Conservation (phyloP, 2,888 invertebrate species). For the Selenia dentaria region DNA sequence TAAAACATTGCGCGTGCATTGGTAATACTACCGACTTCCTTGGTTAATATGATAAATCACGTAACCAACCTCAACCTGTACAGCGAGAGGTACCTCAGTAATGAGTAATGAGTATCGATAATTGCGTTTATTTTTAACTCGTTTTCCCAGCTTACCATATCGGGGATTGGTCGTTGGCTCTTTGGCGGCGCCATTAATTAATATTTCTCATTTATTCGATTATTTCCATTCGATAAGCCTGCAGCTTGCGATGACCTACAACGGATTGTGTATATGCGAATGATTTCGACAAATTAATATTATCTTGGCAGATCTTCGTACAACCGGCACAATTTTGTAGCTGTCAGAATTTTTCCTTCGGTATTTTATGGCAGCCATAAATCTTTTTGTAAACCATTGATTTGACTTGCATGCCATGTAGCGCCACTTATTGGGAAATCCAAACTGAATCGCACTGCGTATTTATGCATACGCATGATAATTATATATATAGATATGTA, state of each 20-base stretch:
- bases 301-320: background rate
- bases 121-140: slow-evolving; percentile 18
- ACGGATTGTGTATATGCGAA: slow-evolving; percentile 8
- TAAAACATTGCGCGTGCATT: too few species aligned
- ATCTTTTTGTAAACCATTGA: background rate
- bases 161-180: background rate
- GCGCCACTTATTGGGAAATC: too few species aligned
- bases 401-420: too few species aligned
- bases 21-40: too few species aligned
- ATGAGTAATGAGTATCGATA: background rate
- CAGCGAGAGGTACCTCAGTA: background rate
- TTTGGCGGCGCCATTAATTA: background rate
- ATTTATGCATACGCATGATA: too few species aligned
- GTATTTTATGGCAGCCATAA: background rate
- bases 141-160: slow-evolving; percentile 21
- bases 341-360: background rate
- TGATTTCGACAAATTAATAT: slow-evolving; percentile 12
- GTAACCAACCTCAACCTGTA: slow-evolving; percentile 9
- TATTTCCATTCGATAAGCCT: slow-evolving; percentile 2
- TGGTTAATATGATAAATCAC: background rate
- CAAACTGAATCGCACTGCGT: too few species aligned
- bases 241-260: slow-evolving; percentile 11
- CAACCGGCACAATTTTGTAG: background rate
- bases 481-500: too few species aligned
- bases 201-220: slow-evolving; percentile 4